Percentiles rank a stretch among this genome's conserved stretches.
Conservation (phyloP, 2,113 vertebrate species). For the Hemichromis elongatus region DNA sequence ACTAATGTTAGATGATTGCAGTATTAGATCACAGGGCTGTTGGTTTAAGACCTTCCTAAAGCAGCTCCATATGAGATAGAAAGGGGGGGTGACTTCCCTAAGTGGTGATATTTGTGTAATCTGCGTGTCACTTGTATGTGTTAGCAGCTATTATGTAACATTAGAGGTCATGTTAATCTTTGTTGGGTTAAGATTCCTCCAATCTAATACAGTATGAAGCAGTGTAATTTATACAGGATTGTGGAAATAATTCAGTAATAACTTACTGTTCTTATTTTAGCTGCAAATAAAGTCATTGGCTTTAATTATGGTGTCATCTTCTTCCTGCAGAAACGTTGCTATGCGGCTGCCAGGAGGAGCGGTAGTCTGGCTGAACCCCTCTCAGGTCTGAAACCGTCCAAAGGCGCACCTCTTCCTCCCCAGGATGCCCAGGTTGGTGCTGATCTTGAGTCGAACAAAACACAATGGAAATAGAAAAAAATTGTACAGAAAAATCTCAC, state of each 20-base stretch:
- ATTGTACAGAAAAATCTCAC: not conserved
- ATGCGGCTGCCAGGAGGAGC: conserved; percentile 55
- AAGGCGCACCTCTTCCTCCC: not conserved
- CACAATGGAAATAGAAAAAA: not conserved
- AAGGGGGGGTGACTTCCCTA: not conserved
- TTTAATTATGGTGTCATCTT: not conserved
- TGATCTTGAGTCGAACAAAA: accelerated
- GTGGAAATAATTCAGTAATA: not conserved
- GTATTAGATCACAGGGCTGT: not conserved
- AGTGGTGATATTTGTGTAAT: not conserved
- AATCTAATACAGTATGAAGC: not conserved
- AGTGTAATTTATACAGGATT: not conserved
- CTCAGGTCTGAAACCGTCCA: not conserved
- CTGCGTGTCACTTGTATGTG: not conserved
- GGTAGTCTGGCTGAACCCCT: conserved; percentile 49
- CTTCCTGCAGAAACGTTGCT: conserved; percentile 62
- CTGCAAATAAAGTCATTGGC: not conserved
- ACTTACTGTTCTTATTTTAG: not conserved
- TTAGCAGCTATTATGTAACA: not conserved
- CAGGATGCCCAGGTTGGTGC: conserved; percentile 64
- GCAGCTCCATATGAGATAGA: not conserved
- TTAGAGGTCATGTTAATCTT: not conserved
- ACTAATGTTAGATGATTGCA: not conserved
- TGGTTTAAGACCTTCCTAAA: not conserved
- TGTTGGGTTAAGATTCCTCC: not conserved